Conservation (phyloP, 2,888 invertebrate species). For the Eremobia ochroleuca region DNA sequence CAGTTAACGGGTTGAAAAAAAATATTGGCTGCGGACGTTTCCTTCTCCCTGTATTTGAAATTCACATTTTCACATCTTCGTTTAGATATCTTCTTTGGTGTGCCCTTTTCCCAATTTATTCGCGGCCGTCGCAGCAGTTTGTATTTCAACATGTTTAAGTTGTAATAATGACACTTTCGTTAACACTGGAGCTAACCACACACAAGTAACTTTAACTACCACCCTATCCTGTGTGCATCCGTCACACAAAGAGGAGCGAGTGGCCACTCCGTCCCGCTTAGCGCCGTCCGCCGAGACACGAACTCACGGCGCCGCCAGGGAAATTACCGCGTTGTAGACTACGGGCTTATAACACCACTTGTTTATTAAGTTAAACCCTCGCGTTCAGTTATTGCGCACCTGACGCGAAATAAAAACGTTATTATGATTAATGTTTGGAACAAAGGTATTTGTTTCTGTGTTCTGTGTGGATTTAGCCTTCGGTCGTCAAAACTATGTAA, state of each 20-base stretch:
- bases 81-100: background rate
- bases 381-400: slow-evolving; percentile 33
- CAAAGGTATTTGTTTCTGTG: background rate
- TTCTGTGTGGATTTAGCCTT: background rate
- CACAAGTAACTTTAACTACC: slow-evolving; percentile 16
- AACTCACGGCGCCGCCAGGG: slow-evolving; percentile 61
- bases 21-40: background rate
- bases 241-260: slow-evolving; percentile 28
- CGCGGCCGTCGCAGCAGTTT: background rate
- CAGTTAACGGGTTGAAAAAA: background rate
- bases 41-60: background rate
- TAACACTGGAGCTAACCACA: background rate
- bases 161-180: background rate
- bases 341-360: slow-evolving; percentile 46
- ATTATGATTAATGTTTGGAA: slow-evolving; percentile 28
- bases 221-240: slow-evolving; percentile 20
- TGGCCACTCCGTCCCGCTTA: slow-evolving; percentile 44
- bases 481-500: background rate
- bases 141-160: background rate
- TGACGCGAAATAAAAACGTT: slow-evolving; percentile 27
- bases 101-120: background rate
- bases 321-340: slow-evolving; percentile 53
- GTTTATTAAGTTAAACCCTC: slow-evolving; percentile 52
- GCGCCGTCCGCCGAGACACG: slow-evolving; percentile 50
- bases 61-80: background rate